Evolutionary conservation across 2,888 invertebrate genomes (phyloP).

Genomic region (Acrobasis consociella): DNA sequence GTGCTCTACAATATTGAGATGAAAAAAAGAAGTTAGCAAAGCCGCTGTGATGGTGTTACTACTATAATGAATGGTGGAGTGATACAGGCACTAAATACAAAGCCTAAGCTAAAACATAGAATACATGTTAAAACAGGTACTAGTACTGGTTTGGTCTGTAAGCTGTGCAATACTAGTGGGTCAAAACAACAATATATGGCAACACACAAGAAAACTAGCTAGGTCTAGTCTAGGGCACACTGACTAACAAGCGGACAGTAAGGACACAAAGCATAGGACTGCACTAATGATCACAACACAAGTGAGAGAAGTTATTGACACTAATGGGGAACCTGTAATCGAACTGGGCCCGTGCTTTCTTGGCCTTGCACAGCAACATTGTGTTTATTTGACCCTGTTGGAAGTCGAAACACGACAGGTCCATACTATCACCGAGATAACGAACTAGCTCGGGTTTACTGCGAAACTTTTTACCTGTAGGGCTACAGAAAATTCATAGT

Average conservation of each 20-base stretch:
- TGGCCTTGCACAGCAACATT: conserved; percentile 87
- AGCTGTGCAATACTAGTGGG: conserved; percentile 41
- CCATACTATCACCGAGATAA: conserved; percentile 89
- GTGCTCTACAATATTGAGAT: neutral
- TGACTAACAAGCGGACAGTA: conserved; percentile 34
- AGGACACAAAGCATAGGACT: conserved; percentile 70
- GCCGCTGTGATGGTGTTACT: conserved; percentile 36
- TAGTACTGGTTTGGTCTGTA: conserved; percentile 35
- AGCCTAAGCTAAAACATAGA: conserved; percentile 39
- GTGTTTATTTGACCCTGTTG: conserved; percentile 90
- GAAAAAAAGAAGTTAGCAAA: conserved; percentile 34
- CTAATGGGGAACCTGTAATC: conserved; percentile 85
- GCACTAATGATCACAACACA: conserved; percentile 80
- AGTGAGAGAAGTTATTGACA: conserved; percentile 67
- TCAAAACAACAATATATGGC: conserved; percentile 24
- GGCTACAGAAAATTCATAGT: conserved; percentile 84
- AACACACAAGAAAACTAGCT: conserved; percentile 30
- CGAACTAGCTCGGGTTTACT: conserved; percentile 92
- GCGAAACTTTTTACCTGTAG: conserved; percentile 91
- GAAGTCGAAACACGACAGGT: conserved; percentile 92
- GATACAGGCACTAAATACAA: conserved; percentile 37
- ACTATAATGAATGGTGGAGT: conserved; percentile 34
- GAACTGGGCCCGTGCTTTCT: conserved; percentile 86
- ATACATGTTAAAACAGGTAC: conserved; percentile 36
- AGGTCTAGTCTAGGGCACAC: conserved; percentile 47